Evolutionary conservation across 2,888 invertebrate genomes (phyloP), one percentile per base, ranked within the genome.

Genomic region (Lepidocyrtoides sp.): DNA sequence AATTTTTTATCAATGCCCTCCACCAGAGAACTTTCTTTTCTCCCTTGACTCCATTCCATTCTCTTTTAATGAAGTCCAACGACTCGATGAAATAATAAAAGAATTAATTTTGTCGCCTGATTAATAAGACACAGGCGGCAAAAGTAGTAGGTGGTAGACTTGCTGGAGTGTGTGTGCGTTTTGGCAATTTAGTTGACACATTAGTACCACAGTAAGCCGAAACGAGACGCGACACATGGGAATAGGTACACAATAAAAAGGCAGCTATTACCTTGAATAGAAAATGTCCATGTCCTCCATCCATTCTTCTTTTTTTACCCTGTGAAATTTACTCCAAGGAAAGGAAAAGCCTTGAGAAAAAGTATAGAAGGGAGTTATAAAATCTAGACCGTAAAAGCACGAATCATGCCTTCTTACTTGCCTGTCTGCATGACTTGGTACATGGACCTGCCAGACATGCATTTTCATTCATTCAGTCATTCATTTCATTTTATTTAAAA

Each of bases 71-170:
- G 66, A 66, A 66, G 66, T 66, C 66, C 32, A 66, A 66, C 32
- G 66, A 66, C 66, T 66, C 66, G 32, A 66, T 66, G 66, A 66
- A 66, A 66, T 66, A 66, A 66, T 66, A 66, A 66, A 66, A 66
- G 66, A 66, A 66, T 66, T 66, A 66, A 66, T 66, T 66, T 66
- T n/a, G 32, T 32, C 32, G 29, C 66, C 32, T 66, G 66, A 66
- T 66, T 66, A 66, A 8, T 23, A 44, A 44, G 12, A 44, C 8
- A 36, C 8, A 63, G 26, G 14, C 51, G 51, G 51, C 7, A 12
- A 51, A 12, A 8, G 51, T 10, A 20, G 57, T 7, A 20, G 20
- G 57, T 20, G 57, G 20, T 4, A 57, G 57, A 23, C n/a, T n/a
- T n/a, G n/a, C n/a, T n/a, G n/a, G n/a, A n/a, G n/a, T n/a, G n/a